Base-by-base conservation (phyloP, 2,113 vertebrate genomes). In the Formicarius rufipectus region DNA sequence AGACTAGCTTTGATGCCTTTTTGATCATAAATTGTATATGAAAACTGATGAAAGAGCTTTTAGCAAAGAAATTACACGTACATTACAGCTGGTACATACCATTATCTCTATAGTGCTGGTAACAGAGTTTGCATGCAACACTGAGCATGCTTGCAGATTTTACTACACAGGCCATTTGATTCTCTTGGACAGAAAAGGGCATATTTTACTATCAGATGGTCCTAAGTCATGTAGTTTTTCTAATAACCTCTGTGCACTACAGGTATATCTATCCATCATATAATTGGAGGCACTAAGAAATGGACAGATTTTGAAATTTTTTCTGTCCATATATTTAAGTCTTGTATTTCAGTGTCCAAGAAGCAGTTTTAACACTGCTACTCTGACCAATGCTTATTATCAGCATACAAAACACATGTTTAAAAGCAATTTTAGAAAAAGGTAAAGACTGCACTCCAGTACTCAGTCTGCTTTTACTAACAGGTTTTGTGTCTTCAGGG, bases 41-140 rank as follows among this genome's bases (percentile, higher is more conserved):
- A 77, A 87, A 91, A 33, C 4, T 45, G 12, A 5, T 63, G 60
- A 87, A 68, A n/a, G 24, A 78, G 4, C 10, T 84, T 84, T 50
- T 28, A 56, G 14, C 5, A 77, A 63, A 77, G 40, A 76, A 76
- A n/a, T 5, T 0, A 0, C 9, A 6, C 10, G 7, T 14, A 53
- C 12, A 7, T 45, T 74, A 33, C 6, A 23, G 16, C 28, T 62
- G 20, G 2, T 42, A 40, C 20, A 13, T 86, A 39, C 3, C 6
- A 3, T 66, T 89, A 44, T 18, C 0, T 0, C 28, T 78, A 81
- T 37, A 52, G 19, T 58, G 7, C 17, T 13, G 4, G 31, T 80
- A 68, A 44, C 7, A 44, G 4, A 20, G 10, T n/a, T 90, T 90
- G 28, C 23, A 45, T 56, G 62, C 24, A 69, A 66, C 13, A 25